Conservation (phyloP, 2,113 vertebrate species). For the Aptenodytes forsteri region DNA sequence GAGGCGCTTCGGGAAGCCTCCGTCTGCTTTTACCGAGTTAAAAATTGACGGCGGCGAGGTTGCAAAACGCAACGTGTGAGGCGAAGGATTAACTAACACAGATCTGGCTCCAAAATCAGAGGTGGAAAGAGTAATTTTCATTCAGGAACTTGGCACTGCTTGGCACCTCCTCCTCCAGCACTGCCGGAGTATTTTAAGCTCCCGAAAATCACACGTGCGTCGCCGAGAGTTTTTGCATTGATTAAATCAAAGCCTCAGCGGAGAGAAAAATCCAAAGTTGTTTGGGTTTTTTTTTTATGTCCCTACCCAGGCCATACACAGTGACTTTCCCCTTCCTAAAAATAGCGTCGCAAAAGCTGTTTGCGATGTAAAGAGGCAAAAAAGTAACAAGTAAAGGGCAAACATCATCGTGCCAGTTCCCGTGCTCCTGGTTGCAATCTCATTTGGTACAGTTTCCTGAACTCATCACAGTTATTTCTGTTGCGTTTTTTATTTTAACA, state of each 20-base stretch:
- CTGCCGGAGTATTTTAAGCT: not conserved
- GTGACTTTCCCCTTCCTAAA: not conserved
- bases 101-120: slow-evolving; percentile 7
- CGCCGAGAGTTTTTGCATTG: not conserved
- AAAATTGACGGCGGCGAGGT: accelerated
- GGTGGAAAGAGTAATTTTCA: not conserved
- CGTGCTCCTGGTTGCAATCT: accelerated
- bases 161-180: not conserved
- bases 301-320: no score
- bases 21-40: not conserved
- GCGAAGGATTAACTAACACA: not conserved
- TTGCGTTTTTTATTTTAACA: not conserved
- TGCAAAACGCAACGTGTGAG: not conserved
- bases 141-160: not conserved
- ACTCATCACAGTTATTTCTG: not conserved
- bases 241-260: not conserved
- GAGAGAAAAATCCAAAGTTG: not conserved
- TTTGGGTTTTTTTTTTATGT: not conserved
- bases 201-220: not conserved
- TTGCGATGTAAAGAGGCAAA: not conserved
- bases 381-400: not conserved
- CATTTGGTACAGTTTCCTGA: not conserved
- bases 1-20: not conserved
- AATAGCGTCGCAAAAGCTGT: not conserved
- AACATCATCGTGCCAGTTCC: not conserved